Conservation (phyloP, 2,113 vertebrate species). For the Microcebus tavaratra region DNA sequence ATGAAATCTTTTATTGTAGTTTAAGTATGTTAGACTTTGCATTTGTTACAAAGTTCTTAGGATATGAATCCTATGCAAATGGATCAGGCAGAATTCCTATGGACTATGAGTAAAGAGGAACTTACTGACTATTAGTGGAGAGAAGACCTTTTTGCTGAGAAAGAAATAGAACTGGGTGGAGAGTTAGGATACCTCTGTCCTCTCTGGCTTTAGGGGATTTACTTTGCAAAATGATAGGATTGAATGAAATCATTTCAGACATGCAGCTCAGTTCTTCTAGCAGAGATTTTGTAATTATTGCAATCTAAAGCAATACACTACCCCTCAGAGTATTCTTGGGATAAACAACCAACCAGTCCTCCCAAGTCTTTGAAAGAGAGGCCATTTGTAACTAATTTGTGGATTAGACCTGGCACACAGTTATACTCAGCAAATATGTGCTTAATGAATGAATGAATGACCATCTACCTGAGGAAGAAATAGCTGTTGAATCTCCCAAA, state of each 20-base stretch:
- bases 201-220: conserved; percentile 29
- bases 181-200: not conserved
- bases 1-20: not conserved
- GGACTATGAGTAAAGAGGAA: not conserved
- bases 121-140: not conserved
- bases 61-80: not conserved
- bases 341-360: not conserved
- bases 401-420: not conserved
- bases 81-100: not conserved
- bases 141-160: not conserved
- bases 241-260: not conserved
- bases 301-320: not conserved
- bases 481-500: not conserved
- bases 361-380: not conserved
- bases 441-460: not conserved
- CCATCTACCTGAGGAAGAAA: not conserved
- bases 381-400: not conserved
- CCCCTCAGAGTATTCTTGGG: not conserved
- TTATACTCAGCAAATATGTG: not conserved
- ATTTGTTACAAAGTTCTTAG: not conserved
- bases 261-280: not conserved
- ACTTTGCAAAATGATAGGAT: not conserved
- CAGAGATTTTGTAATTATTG: not conserved
- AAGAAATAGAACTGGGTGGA: not conserved
- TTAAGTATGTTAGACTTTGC: not conserved